phyloP scores from a whole-genome alignment of 53 echinoderm and acorn worm genomes.

The Patiria pectinifera region DNA sequence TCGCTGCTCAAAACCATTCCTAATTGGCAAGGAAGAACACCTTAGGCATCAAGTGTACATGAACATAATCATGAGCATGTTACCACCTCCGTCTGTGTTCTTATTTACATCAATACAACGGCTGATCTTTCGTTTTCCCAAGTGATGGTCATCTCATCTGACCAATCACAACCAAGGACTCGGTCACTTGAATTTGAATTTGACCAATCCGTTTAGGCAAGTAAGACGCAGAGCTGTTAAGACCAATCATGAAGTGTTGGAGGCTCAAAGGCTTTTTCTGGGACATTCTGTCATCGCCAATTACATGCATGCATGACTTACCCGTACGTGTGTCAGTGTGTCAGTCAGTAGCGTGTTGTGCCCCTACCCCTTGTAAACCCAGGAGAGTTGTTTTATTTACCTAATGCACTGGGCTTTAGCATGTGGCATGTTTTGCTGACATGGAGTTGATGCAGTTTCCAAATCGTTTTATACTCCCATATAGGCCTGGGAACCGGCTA shows the following conservation, averaged over 20 bases:
- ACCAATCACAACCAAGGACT: not conserved
- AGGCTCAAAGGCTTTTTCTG: not conserved
- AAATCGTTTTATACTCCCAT: not conserved
- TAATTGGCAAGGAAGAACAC: not conserved
- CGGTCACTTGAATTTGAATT: not conserved
- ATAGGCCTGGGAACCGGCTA: too few relatives aligned
- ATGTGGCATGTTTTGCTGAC: not conserved
- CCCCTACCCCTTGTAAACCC: slow-evolving; percentile 5
- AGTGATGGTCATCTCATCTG: not conserved
- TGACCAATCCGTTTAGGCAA: not conserved
- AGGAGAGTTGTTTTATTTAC: not conserved
- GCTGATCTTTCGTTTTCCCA: not conserved
- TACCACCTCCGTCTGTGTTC: not conserved
- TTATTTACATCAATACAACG: not conserved
- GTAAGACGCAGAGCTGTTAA: not conserved
- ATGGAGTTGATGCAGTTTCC: not conserved
- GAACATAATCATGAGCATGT: not conserved
- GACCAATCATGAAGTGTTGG: not conserved
- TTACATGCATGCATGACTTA: not conserved
- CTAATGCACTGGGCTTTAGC: not conserved
- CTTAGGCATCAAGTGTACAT: not conserved
- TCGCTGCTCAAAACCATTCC: not conserved
- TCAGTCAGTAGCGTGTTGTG: slow-evolving; percentile 8
- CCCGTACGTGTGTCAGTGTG: not conserved
- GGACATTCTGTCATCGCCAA: not conserved